Conservation (phyloP, 1,140 invertebrate genomes). For the Gryllus bimaculatus region DNA sequence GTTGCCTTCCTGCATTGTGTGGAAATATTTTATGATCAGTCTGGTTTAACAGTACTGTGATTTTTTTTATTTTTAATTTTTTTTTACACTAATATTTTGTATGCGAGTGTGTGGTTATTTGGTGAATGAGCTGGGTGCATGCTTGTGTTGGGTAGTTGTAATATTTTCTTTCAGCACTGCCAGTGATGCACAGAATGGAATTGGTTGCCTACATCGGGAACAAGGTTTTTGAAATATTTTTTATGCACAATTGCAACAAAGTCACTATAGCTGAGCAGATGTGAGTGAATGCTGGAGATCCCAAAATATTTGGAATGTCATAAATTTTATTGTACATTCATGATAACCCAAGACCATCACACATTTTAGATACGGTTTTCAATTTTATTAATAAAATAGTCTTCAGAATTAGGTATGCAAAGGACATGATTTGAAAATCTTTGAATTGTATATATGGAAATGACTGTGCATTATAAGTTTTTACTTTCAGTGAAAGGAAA, state of each 20-base stretch:
- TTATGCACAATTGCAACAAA: neutral
- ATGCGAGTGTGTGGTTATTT: neutral
- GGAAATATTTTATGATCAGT: neutral
- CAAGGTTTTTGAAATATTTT: neutral
- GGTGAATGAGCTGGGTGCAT: neutral
- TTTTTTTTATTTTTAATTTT: neutral
- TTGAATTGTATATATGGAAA: no score
- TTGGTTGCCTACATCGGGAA: conserved; percentile 3
- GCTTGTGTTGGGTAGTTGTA: neutral
- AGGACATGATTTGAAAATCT: no score
- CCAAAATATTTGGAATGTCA: neutral
- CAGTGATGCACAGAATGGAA: conserved; percentile 3
- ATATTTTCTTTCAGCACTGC: neutral
- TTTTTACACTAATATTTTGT: neutral
- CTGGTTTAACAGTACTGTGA: conserved; percentile 1
- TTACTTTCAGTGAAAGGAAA: no score
- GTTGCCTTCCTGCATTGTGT: neutral
- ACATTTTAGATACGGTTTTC: neutral
- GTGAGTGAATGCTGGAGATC: neutral
- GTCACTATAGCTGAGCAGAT: neutral
- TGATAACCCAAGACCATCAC: neutral
- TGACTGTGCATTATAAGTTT: no score
- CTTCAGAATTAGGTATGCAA: no score
- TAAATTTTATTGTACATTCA: neutral
- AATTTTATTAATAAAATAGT: no score